Conservation (phyloP, 2,888 invertebrate genomes). For the Myopa testacea region DNA sequence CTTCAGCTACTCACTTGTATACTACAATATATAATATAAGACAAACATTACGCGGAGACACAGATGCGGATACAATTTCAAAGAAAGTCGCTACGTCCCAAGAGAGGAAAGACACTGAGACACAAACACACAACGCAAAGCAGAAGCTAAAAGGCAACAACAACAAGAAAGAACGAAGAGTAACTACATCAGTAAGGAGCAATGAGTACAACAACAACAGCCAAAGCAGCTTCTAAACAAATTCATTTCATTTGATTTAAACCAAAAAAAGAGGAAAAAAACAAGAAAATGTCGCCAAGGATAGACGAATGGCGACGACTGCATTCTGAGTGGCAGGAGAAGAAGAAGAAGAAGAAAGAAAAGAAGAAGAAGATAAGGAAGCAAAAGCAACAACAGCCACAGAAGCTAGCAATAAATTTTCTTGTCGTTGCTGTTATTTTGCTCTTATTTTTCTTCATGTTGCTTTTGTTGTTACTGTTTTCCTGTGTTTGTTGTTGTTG, state of each 20-base stretch:
- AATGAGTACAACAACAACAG: constrained; percentile 2
- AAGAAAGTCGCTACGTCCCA: constrained; percentile 48
- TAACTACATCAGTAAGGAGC: not conserved
- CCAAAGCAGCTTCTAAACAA: constrained; percentile 32
- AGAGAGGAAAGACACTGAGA: constrained; percentile 23
- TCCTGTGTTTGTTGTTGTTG: not conserved
- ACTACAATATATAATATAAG: no score
- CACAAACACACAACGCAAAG: not conserved
- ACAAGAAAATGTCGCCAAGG: not conserved
- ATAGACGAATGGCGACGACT: not conserved
- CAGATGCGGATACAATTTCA: constrained; percentile 46
- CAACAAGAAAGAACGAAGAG: constrained; percentile 34
- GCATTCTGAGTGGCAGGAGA: not conserved
- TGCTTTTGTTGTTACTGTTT: not conserved
- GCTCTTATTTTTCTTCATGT: not conserved
- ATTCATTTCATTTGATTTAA: constrained; percentile 29
- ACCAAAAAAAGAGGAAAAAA: not conserved
- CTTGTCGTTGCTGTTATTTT: not conserved
- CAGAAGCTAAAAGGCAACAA: not conserved
- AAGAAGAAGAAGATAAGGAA: not conserved
- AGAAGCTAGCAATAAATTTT: constrained; percentile 10
- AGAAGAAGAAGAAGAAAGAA: not conserved
- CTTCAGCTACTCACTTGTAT: not conserved
- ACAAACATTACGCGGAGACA: constrained; percentile 4
- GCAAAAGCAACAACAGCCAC: not conserved